Conservation (phyloP, 1,140 invertebrate species). For the Eupristina koningsbergeri region DNA sequence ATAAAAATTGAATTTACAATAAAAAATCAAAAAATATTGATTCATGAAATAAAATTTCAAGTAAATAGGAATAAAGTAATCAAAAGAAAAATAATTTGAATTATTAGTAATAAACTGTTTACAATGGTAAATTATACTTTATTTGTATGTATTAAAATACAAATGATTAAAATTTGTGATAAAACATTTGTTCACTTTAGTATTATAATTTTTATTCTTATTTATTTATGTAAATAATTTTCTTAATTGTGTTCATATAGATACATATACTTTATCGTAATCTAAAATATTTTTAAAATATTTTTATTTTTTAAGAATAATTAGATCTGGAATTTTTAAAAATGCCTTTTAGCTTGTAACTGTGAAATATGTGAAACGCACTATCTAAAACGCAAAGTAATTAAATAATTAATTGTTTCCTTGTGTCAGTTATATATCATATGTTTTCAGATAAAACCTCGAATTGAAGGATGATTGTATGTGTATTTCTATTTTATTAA, state of each 20-base stretch:
- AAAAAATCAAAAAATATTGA: neutral
- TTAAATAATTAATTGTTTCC: constrained; percentile 31
- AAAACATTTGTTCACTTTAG: neutral
- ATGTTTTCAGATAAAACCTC: constrained; percentile 31
- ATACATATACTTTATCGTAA: neutral
- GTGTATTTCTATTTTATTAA: constrained; percentile 17
- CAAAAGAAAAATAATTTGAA: neutral
- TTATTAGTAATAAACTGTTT: neutral
- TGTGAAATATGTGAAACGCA: constrained; percentile 42
- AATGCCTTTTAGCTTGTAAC: constrained; percentile 44
- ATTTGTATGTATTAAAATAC: neutral
- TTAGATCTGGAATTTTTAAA: neutral
- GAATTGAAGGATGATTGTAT: constrained; percentile 13
- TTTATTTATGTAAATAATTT: neutral
- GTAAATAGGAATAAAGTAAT: neutral
- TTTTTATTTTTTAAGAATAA: neutral
- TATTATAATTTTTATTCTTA: neutral
- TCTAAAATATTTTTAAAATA: constrained; percentile 11
- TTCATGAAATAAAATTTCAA: neutral
- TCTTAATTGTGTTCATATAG: neutral
- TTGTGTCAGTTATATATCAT: constrained; percentile 46
- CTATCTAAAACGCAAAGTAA: constrained; percentile 25
- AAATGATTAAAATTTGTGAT: neutral
- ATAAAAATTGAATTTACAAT: neutral
- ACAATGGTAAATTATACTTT: neutral